Evolutionary conservation across 2,113 vertebrate genomes (phyloP).

Genomic region (Alethe diademata): DNA sequence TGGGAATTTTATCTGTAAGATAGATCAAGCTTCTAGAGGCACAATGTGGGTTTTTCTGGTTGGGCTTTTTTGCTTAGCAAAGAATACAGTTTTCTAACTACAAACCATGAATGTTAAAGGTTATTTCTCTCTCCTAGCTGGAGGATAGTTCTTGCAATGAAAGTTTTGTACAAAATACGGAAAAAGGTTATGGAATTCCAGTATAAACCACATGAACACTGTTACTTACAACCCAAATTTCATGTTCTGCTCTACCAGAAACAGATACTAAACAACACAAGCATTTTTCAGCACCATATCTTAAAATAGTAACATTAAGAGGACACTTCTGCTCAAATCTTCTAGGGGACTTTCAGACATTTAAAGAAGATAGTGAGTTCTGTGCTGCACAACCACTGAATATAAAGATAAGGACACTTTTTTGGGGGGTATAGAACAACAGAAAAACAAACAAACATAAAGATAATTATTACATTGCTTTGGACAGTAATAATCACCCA

Average conservation of each 20-base stretch:
- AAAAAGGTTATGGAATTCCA: neutral
- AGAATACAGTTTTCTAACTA: neutral
- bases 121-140: neutral
- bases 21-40: neutral
- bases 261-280: neutral
- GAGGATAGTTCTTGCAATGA: neutral
- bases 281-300: neutral
- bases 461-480: neutral
- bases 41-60: neutral
- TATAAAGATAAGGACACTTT: neutral
- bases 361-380: neutral
- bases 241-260: neutral
- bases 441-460: neutral
- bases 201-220: neutral
- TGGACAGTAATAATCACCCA: neutral
- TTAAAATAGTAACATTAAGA: constrained; percentile 10
- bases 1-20: neutral
- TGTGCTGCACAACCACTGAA: neutral
- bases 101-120: neutral
- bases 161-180: neutral
- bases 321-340: neutral
- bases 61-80: neutral
- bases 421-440: neutral
- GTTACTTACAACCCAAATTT: neutral
- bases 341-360: neutral